Evolutionary conservation across 2,113 vertebrate species (phyloP), one percentile per base, ranked within the genome.

Genomic region (Odontesthes bonariensis): DNA sequence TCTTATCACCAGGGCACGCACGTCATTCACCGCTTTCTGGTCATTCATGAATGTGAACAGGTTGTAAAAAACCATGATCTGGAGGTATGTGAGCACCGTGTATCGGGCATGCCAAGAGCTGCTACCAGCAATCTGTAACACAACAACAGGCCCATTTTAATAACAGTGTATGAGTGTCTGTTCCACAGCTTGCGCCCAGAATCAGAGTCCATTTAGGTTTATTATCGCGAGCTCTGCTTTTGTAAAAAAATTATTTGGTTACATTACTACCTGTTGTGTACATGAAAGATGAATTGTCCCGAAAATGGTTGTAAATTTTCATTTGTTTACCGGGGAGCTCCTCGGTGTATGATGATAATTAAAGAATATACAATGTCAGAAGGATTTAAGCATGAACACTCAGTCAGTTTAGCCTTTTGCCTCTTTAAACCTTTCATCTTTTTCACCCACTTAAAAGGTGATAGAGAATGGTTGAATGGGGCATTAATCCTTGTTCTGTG

Each of bases 21-120:
- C 95, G 58, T 95, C 95, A 70, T 91, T 78, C 70, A 98, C 95
- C 2, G 96, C 94, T 76, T 94, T 93, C 60, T 94, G 92, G 73
- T 95, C 95, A 84, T 94, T 97, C 88, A 98, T 94, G 91, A 98
- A 97, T 91, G 96, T 96, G 93, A 99, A 99, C 75, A 99, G 96
- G 92, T 99, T 99, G 94, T 99, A 98, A 92, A 99, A 99, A 46
- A 98, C 97, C 97, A 97, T 97, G 49, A 97, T 96, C 94, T 99
- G 98, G 91, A 99, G 96, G 95, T 98, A 99, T 91, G 96, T 98
- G 87, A 99, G 89, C 74, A 98, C 93, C 13, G 97, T 97, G 83
- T 98, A 99, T 62, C 97, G 94, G 33, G 97, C 97, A 51, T 99
- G 98, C 98, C 98, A 99, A 71, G 98, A 99, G 94, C 94, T 96